Percentiles rank a stretch among this genome's conserved stretches.
phyloP scores from a whole-genome alignment of 2,113 vertebrate species.

The Bambusicola thoracicus region DNA sequence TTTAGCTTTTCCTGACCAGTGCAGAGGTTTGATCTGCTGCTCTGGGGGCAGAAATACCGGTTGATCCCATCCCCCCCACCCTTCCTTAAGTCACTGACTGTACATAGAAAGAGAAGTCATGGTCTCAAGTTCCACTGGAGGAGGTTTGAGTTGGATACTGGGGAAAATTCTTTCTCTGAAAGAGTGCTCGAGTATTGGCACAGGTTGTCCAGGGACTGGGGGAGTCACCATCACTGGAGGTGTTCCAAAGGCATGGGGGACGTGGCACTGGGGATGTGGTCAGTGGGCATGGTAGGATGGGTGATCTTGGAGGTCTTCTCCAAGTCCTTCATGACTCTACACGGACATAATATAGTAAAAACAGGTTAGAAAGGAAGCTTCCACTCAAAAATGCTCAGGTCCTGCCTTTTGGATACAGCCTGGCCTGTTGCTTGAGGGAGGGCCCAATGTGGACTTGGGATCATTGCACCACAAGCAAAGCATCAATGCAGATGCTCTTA shows the following conservation, averaged over 20 bases:
- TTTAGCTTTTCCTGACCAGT: not conserved
- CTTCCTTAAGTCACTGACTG: not conserved
- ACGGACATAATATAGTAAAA: accelerated
- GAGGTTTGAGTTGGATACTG: not conserved
- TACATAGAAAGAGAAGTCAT: not conserved
- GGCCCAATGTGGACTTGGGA: not conserved
- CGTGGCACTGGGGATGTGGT: not conserved
- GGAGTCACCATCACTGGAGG: not conserved
- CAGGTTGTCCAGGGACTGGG: too few species aligned
- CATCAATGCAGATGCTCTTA: accelerated
- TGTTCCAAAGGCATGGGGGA: not conserved
- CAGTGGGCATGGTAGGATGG: not conserved
- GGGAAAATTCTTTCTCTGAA: not conserved
- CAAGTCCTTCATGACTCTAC: not conserved
- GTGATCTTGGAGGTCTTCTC: not conserved
- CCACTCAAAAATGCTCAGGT: not conserved
- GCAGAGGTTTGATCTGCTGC: not conserved
- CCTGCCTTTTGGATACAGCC: not conserved
- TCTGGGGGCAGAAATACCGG: not conserved
- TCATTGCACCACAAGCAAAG: not conserved
- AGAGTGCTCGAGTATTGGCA: not conserved
- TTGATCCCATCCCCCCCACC: not conserved
- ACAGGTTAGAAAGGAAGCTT: not conserved
- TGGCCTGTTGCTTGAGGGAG: not conserved
- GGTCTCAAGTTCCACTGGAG: not conserved